Conservation (phyloP, 64 coral and sea anemone genomes). For the Montipora sp. region DNA sequence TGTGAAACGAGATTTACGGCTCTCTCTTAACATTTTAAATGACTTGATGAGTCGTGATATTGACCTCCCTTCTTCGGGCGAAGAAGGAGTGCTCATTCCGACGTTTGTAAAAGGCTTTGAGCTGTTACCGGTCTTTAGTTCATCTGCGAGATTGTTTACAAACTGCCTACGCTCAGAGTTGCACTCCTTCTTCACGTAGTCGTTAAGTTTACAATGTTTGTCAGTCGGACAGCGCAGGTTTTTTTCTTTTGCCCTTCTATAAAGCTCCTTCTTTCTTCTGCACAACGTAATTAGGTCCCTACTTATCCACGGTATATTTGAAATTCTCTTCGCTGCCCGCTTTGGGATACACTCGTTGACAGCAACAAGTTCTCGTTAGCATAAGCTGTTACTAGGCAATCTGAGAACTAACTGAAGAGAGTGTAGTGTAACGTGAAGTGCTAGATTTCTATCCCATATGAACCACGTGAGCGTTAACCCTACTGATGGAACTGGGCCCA, state of each 20-base stretch:
- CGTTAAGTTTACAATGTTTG: no score
- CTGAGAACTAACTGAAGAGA: no score
- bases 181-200: not conserved
- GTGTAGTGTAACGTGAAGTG: no score
- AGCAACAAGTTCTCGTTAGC: not conserved
- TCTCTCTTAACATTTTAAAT: slow-evolving; percentile 74
- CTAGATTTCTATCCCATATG: no score
- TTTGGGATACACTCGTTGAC: slow-evolving; percentile 59
- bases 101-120: slow-evolving; percentile 38
- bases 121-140: no score
- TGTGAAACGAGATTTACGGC: slow-evolving; percentile 72
- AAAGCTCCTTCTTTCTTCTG: not conserved
- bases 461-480: no score
- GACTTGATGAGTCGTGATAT: slow-evolving; percentile 45
- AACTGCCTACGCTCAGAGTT: not conserved
- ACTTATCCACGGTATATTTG: slow-evolving; percentile 2
- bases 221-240: not conserved
- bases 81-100: slow-evolving; percentile 73
- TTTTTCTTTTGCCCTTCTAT: not conserved
- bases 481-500: no score
- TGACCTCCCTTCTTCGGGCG: slow-evolving; percentile 13
- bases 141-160: not conserved
- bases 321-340: not conserved
- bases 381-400: no score
- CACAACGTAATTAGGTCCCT: slow-evolving; percentile 8